Conservation (phyloP, 2,888 invertebrate species). For the Chalcis sispes region DNA sequence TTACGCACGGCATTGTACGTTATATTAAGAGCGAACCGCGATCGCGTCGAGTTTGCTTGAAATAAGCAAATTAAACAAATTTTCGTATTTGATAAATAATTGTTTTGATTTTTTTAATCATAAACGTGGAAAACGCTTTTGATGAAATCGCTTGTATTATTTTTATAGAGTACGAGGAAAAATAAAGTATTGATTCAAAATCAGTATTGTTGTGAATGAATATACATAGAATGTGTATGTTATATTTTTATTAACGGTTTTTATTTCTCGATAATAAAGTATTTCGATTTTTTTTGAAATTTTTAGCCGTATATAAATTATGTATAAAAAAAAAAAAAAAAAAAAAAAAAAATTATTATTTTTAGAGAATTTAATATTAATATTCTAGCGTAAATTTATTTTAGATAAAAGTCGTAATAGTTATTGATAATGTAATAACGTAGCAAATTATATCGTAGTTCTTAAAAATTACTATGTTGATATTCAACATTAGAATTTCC, state of each 20-base stretch:
- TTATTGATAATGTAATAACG: slow-evolving; percentile 16
- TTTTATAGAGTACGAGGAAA: slow-evolving; percentile 28
- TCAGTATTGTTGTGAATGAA: slow-evolving; percentile 34
- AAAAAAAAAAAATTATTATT: slow-evolving; percentile 37
- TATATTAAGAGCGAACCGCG: slow-evolving; percentile 43
- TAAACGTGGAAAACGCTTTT: slow-evolving; percentile 26
- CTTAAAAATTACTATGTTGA: slow-evolving; percentile 35
- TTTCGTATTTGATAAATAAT: slow-evolving; percentile 22
- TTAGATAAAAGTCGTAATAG: slow-evolving; percentile 28
- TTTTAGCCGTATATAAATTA: slow-evolving; percentile 8
- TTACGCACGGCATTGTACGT: slow-evolving; percentile 57
- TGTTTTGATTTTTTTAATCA: slow-evolving; percentile 19
- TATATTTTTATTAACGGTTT: slow-evolving; percentile 41
- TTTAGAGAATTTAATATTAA: slow-evolving; percentile 39
- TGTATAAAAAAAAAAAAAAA: too few relatives aligned
- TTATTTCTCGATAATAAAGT: slow-evolving; percentile 13
- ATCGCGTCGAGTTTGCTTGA: slow-evolving; percentile 54
- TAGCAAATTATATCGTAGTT: slow-evolving; percentile 16
- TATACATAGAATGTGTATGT: slow-evolving; percentile 27
- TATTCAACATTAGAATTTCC: slow-evolving; percentile 29
- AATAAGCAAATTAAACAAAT: slow-evolving; percentile 24
- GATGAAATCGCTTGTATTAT: slow-evolving; percentile 42
- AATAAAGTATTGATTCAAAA: slow-evolving; percentile 29
- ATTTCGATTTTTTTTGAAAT: slow-evolving; percentile 17
- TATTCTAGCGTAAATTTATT: slow-evolving; percentile 31